Percentiles rank a stretch among this genome's conserved stretches.
Conservation (phyloP, 1,140 invertebrate genomes). For the Daktulosphaira vitifoliae region DNA sequence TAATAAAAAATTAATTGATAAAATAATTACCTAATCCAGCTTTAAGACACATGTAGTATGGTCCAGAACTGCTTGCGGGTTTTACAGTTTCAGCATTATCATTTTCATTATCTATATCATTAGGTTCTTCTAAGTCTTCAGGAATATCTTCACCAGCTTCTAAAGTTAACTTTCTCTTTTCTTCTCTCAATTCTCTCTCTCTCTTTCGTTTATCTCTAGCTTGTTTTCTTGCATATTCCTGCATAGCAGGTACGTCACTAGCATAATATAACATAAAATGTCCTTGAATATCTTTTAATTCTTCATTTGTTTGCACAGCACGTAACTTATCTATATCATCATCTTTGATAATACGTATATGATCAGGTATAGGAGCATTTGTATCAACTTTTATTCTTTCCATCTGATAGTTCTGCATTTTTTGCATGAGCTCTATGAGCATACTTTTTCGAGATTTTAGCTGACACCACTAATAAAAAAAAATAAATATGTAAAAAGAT, state of each 20-base stretch:
- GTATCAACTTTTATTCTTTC: constrained; percentile 75
- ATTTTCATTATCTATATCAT: constrained; percentile 46
- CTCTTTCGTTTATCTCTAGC: constrained; percentile 48
- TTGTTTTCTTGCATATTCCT: constrained; percentile 46
- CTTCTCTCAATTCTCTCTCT: constrained; percentile 50
- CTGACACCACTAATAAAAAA: constrained; percentile 72
- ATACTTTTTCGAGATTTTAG: constrained; percentile 78
- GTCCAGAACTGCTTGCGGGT: constrained; percentile 74
- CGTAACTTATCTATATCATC: constrained; percentile 75
- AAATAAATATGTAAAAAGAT: neutral
- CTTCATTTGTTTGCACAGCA: constrained; percentile 77
- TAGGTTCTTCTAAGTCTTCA: constrained; percentile 54
- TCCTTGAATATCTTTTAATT: constrained; percentile 83
- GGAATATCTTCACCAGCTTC: constrained; percentile 38
- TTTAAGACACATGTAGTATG: constrained; percentile 76
- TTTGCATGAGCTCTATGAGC: constrained; percentile 71
- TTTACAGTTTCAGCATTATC: constrained; percentile 59
- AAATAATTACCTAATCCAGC: constrained; percentile 61
- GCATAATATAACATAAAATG: constrained; percentile 92
- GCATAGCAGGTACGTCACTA: constrained; percentile 49
- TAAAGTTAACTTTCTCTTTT: constrained; percentile 43
- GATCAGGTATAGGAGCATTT: constrained; percentile 73
- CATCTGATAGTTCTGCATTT: constrained; percentile 85
- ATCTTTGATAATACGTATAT: constrained; percentile 70
- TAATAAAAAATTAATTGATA: no score